phyloP scores from a whole-genome alignment of 2,888 invertebrate genomes.

The Acanthosepion pharaonis region DNA sequence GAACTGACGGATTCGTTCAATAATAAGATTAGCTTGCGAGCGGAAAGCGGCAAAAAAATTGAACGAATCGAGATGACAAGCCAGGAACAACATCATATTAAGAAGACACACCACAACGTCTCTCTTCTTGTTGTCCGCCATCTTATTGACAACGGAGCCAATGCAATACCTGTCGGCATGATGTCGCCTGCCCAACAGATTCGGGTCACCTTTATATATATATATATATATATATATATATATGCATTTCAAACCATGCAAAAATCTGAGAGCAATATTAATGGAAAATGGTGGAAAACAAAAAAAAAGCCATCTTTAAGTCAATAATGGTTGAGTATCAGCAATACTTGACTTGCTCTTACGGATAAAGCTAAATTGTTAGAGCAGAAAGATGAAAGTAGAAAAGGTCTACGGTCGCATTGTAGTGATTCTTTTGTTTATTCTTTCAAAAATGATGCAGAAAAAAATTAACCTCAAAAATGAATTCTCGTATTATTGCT shows the following conservation, averaged over 20 bases:
- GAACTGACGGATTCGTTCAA: not conserved
- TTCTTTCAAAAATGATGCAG: too few relatives aligned
- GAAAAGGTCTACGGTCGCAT: too few relatives aligned
- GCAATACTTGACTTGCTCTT: too few relatives aligned
- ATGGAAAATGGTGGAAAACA: not conserved
- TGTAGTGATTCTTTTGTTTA: too few relatives aligned
- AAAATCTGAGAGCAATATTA: not conserved
- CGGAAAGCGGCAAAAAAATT: not conserved
- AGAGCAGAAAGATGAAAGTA: too few relatives aligned
- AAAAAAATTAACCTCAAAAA: too few relatives aligned
- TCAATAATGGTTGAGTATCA: too few relatives aligned
- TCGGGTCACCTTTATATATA: not conserved
- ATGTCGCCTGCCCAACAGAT: not conserved
- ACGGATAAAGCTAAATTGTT: too few relatives aligned
- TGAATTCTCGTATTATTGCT: too few relatives aligned
- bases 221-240: not conserved
- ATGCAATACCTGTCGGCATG: not conserved
- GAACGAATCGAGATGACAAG: not conserved
- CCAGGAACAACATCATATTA: constrained; percentile 7
- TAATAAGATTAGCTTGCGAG: not conserved
- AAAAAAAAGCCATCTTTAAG: too few relatives aligned
- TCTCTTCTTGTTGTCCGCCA: not conserved
- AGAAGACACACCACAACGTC: not conserved
- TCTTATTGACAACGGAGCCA: not conserved
- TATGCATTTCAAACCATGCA: not conserved